A percentile compares a stretch with the other conserved stretches of the same genome.
phyloP scores from a whole-genome alignment of 2,888 invertebrate genomes.

The Entomobrya proxima region DNA sequence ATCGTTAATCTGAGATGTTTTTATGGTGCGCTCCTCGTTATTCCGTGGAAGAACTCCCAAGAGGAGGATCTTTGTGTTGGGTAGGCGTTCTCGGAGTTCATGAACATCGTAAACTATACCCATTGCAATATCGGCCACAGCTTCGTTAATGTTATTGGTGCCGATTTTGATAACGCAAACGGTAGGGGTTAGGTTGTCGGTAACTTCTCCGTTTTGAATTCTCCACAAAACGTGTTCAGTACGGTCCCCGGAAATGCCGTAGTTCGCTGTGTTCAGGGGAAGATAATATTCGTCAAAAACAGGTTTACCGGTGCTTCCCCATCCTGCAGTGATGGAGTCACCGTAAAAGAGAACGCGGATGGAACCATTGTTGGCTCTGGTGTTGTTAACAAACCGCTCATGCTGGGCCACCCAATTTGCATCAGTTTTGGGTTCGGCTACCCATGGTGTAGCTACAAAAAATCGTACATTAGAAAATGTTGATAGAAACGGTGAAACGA shows the following conservation, averaged over 20 bases:
- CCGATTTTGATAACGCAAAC: slow-evolving; percentile 80
- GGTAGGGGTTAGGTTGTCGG: slow-evolving; percentile 78
- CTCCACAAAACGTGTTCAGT: slow-evolving; percentile 80
- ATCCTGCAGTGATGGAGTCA: slow-evolving; percentile 72
- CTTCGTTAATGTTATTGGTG: slow-evolving; percentile 79
- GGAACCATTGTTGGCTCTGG: slow-evolving; percentile 55
- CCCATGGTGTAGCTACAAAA: slow-evolving; percentile 50
- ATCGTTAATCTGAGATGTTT: slow-evolving; percentile 46
- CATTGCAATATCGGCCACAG: slow-evolving; percentile 78
- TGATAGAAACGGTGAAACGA: not conserved
- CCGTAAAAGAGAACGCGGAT: slow-evolving; percentile 72
- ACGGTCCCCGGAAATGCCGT: slow-evolving; percentile 78
- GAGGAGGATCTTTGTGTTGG: slow-evolving; percentile 59
- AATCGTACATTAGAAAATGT: not conserved
- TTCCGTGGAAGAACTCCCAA: slow-evolving; percentile 61
- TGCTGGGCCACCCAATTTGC: slow-evolving; percentile 69
- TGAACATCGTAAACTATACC: slow-evolving; percentile 78
- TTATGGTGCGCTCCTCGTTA: slow-evolving; percentile 26
- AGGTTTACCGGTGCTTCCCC: slow-evolving; percentile 63
- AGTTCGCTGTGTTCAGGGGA: slow-evolving; percentile 72
- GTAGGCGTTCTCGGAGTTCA: slow-evolving; percentile 75
- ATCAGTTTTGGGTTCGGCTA: slow-evolving; percentile 49
- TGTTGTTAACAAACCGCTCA: slow-evolving; percentile 61
- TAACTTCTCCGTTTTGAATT: slow-evolving; percentile 79
- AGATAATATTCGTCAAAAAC: slow-evolving; percentile 66